Evolutionary conservation across 2,888 invertebrate species (phyloP), one percentile per base, ranked within the genome.

Genomic region (Steinernema scapterisci): DNA sequence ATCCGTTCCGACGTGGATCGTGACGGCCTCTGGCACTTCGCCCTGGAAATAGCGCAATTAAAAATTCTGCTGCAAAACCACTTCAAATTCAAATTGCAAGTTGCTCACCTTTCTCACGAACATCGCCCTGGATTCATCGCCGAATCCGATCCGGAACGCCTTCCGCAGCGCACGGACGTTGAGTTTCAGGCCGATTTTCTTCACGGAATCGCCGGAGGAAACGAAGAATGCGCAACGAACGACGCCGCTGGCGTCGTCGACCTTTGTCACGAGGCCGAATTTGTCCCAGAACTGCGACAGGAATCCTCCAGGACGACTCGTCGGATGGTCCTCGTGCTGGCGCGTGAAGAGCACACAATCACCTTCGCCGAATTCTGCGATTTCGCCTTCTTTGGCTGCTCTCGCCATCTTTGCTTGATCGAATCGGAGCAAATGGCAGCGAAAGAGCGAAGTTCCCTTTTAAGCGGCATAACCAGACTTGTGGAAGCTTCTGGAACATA

Each of bases 231-330:
- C 63, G 25, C 63, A 63, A 1, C 27, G 23, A 9, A 25, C 19
- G 7, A 7, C 25, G 96, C 96, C 0, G 97, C 97, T 88, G 95
- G 97, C 0, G 93, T 93, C 79, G 96, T 99, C 87, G 96, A 97
- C 0, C 90, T 95, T 81, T 75, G 76, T 84, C 93, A 94, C 84
- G 95, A 95, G 88, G 92, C 93, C 7, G 63, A 27, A 63, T 31
- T 63, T 63, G 31, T 63, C 19, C 63, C 63, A 63, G 63, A 63
- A 63, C 63, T 63, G 63, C 63, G 63, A 63, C 3, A 63, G 63
- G 31, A 63, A 63, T 5, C 63, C 63, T 9, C 63, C 63, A 1
- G 63, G 63, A 2, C 63, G 21, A 31, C 63, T 63, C n/a, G 63
- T 63, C 27, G 16, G 63, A 31, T 63, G 63, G 38, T 63, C 63